Evolutionary conservation across 2,888 invertebrate genomes (phyloP), one percentile per base, ranked within the genome.

Genomic region (Seladonia tumulorum): DNA sequence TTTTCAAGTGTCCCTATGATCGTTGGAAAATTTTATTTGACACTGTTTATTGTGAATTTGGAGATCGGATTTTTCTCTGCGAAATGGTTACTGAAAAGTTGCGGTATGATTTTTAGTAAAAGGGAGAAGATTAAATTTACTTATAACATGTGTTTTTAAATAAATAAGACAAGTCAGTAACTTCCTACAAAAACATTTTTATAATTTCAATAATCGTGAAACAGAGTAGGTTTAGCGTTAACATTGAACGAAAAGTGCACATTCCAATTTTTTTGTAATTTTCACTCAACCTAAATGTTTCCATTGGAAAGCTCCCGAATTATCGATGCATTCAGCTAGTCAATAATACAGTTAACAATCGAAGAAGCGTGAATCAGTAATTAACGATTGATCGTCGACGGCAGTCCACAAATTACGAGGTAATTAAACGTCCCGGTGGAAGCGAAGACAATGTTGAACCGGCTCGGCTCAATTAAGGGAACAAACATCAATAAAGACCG

Each of bases 401-500:
- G 35, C 63, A 57, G 71, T 18, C 60, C 75, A 63, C 68, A 73
- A 77, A 82, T 68, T n/a, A 76, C 76, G 1, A 5, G 68, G 63
- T n/a, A 18, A 35, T 76, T 74, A 82, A 82, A 82, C 74, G 47
- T 70, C 25, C 39, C 49, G 4, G 10, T 7, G 14, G 29, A 16
- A 39, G 22, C 4, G 22, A 35, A 1, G 68, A 16, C n/a, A 70
- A 76, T 73, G 76, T 76, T 66, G 47, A 73, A 82, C 73, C 66
- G 47, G 8, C 18, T 53, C 12, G 49, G 25, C 29, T 60, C 60
- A 74, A 77, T 73, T 66, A 66, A 35, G 29, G 66, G 18, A 39
- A n/a, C 63, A 16, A 35, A 10, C 16, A 60, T 29, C 45, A 72
- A 71, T 76, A 72, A 63, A 76, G 76, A 72, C 82, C 81, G 66